Evolutionary conservation across 2,113 vertebrate genomes (phyloP), one percentile per base, ranked within the genome.

Genomic region (Hippoglossus stenolepis): DNA sequence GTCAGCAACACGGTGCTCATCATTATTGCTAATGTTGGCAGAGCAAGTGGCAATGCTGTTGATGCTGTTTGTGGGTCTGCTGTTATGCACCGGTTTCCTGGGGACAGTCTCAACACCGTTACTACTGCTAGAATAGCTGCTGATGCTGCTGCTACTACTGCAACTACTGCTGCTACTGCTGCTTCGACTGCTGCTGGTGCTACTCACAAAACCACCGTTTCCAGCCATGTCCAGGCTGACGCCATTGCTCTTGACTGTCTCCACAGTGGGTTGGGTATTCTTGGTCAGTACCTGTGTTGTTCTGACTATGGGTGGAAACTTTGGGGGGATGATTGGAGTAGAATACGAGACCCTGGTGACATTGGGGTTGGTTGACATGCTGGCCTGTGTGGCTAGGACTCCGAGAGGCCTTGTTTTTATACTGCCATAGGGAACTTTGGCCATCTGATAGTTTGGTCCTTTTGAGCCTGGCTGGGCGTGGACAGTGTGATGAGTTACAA

Each of bases 311-410:
- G 89, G 54, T 53, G 95, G 94, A 0, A 93, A 92, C 89, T 94
- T 96, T 78, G 95, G 89, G 3, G 95, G 94, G 35, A 94, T 84
- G 0, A 95, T 81, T 40, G 96, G 90, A 68, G 96, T 92, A 40
- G 96, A 93, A 73, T 93, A 93, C 0, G 97, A 95, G 3, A 97
- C 93, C 78, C 91, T 93, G 10, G 93, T 91, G 68, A 96, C 94
- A 71, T 96, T 93, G 74, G 96, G 85, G 8, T 96, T 96, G 0
- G 96, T 97, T 17, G 96, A 93, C 94, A 96, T 89, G 71, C 94
- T 92, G 40, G 96, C 93, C 83, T 97, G 97, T 0, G 95, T 95
- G 79, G 97, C 93, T 58, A 96, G 90, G 66, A 96, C 90, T 20
- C 96, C 95, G 0, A 94, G 92, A 0, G 96, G 95, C 79, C 89